phyloP scores from a whole-genome alignment of 2,113 vertebrate species.

The Cephalopterus ornatus region DNA sequence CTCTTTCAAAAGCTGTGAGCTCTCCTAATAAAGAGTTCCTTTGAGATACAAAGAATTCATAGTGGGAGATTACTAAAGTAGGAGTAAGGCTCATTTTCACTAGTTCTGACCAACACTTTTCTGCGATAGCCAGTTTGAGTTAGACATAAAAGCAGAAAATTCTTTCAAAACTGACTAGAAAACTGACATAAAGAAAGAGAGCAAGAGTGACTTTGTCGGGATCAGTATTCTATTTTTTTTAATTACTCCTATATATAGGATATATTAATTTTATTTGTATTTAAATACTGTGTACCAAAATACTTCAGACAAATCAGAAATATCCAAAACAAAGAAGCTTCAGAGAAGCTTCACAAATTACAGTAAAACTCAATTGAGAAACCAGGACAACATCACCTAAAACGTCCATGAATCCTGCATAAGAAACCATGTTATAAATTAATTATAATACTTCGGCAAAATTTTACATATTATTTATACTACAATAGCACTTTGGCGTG shows the following conservation, averaged over 20 bases:
- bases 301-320: constrained; percentile 34
- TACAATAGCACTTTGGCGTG: not conserved
- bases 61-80: constrained; percentile 6
- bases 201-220: not conserved
- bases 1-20: constrained; percentile 3
- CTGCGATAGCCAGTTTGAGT: not conserved
- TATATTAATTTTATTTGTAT: no score
- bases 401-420: not conserved
- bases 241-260: not conserved
- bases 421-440: not conserved
- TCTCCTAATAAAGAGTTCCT: not conserved
- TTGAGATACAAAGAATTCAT: not conserved
- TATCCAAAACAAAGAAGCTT: constrained; percentile 28
- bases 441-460: not conserved
- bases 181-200: not conserved
- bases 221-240: not conserved
- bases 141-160: not conserved
- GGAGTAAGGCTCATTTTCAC: not conserved
- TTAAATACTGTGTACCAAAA: constrained; percentile 37
- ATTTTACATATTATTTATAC: not conserved
- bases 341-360: not conserved
- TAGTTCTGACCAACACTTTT: constrained; percentile 25
- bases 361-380: constrained; percentile 10
- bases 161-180: not conserved
- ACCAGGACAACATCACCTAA: not conserved